Evolutionary conservation across 2,797 vertebrate species (phyloP).

Genomic region (Arctocebus calabarensis): DNA sequence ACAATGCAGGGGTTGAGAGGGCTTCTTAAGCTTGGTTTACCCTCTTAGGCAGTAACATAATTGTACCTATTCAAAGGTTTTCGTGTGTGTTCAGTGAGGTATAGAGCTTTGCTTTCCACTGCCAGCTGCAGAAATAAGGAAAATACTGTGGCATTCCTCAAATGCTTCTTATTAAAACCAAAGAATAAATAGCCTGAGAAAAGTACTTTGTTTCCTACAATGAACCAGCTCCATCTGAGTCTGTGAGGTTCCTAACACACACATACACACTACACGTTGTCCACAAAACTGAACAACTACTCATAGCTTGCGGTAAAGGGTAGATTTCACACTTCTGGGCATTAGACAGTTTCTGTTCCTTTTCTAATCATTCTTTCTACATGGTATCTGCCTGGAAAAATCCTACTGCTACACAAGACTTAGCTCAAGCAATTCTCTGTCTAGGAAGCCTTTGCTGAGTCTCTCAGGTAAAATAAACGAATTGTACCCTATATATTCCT

Average conservation of each 20-base stretch:
- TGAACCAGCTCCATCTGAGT: slow-evolving; percentile 7
- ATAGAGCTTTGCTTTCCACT: neutral
- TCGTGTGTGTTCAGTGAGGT: neutral
- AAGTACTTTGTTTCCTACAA: neutral
- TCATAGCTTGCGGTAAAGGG: neutral
- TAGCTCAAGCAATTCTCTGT: neutral
- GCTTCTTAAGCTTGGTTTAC: neutral
- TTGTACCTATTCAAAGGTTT: neutral
- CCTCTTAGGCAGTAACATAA: neutral
- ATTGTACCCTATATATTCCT: neutral
- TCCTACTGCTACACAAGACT: neutral
- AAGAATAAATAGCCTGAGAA: neutral
- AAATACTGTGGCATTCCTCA: neutral
- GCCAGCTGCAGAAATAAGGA: slow-evolving; percentile 16
- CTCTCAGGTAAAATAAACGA: neutral
- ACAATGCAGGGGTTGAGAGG: neutral
- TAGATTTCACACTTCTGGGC: neutral
- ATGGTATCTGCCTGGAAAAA: neutral
- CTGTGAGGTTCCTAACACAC: neutral
- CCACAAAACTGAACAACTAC: neutral
- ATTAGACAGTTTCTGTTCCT: neutral
- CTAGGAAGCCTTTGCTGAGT: neutral
- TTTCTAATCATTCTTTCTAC: neutral
- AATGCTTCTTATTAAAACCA: slow-evolving; percentile 54
- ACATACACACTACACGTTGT: neutral